These are phyloP conservation scores for Capitella teleta DNA, from an alignment of 1,140 invertebrate species.

Conservation along the genomic window DNA sequence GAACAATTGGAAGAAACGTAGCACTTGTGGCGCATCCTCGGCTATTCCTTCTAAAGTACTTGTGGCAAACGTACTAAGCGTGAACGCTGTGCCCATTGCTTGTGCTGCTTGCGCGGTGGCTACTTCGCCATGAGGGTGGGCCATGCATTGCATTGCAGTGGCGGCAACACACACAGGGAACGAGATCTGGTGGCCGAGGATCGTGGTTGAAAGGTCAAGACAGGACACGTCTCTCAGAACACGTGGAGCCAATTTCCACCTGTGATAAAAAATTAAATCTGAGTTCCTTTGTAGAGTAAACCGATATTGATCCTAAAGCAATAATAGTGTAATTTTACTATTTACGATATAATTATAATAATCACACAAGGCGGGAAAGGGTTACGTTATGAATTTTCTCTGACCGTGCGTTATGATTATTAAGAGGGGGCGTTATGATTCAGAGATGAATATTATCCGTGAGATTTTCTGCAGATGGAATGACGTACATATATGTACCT, in stretches of 20 bases:
- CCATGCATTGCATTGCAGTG: slow-evolving; percentile 83
- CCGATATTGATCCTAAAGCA: no score
- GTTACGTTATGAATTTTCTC: neutral
- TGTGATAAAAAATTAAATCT: slow-evolving; percentile 36
- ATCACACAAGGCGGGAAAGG: no score
- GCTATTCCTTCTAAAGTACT: slow-evolving; percentile 79
- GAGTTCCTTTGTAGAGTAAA: neutral
- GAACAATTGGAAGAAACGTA: slow-evolving; percentile 53
- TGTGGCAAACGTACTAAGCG: slow-evolving; percentile 75
- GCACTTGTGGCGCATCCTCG: slow-evolving; percentile 54
- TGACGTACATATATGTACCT: slow-evolving; percentile 48
- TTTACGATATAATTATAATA: no score
- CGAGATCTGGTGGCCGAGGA: slow-evolving; percentile 45
- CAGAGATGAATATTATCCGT: neutral
- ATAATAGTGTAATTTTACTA: no score
- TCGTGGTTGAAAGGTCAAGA: slow-evolving; percentile 50
- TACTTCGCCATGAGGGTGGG: slow-evolving; percentile 71
- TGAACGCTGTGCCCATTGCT: slow-evolving; percentile 58
- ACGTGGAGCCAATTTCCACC: slow-evolving; percentile 66
- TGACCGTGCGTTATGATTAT: neutral
- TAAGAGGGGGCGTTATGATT: neutral
- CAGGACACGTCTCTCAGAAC: slow-evolving; percentile 64
- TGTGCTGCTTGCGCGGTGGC: slow-evolving; percentile 55
- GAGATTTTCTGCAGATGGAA: neutral
- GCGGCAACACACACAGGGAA: slow-evolving; percentile 81